Evolutionary conservation across 2,888 invertebrate genomes (phyloP).

Genomic region (Phyllotreta cruciferae): DNA sequence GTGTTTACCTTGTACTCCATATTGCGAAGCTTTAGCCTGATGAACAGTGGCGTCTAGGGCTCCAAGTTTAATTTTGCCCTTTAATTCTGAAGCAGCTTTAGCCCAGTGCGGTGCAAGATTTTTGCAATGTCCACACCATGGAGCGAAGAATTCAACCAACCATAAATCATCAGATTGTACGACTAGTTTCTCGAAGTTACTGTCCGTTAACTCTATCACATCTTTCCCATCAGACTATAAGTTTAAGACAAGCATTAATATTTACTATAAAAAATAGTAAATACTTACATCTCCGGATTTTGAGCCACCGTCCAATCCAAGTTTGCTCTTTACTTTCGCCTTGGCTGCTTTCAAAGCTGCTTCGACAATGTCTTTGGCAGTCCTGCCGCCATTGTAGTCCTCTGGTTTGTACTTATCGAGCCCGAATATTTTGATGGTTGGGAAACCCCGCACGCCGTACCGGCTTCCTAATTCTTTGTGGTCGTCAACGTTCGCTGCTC

Average conservation of each 20-base stretch:
- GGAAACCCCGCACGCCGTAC: conserved; percentile 90
- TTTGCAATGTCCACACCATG: conserved; percentile 98
- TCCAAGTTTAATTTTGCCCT: conserved; percentile 95
- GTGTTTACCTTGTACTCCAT: conserved; percentile 71
- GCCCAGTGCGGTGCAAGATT: conserved; percentile 97
- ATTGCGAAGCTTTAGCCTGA: conserved; percentile 79
- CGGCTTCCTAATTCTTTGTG: conserved; percentile 81
- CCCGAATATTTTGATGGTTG: conserved; percentile 95
- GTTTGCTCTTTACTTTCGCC: conserved; percentile 73
- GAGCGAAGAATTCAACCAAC: conserved; percentile 98
- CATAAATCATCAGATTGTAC: conserved; percentile 93
- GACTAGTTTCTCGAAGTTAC: conserved; percentile 93
- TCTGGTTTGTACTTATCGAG: conserved; percentile 81
- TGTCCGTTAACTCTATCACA: conserved; percentile 93
- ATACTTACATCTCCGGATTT: conserved; percentile 35
- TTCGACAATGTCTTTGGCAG: conserved; percentile 86
- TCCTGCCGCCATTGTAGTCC: conserved; percentile 85
- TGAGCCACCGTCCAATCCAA: conserved; percentile 68
- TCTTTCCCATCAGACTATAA: conserved; percentile 61
- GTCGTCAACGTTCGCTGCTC: conserved; percentile 91
- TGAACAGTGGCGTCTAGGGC: conserved; percentile 96
- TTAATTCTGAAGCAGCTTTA: conserved; percentile 90
- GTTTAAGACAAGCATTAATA: conserved; percentile 18
- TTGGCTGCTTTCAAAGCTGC: conserved; percentile 80
- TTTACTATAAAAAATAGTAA: neutral